These are phyloP conservation scores for Temnothorax nylanderi DNA, from an alignment of 1,140 invertebrate genomes.

Conservation along the genomic window DNA sequence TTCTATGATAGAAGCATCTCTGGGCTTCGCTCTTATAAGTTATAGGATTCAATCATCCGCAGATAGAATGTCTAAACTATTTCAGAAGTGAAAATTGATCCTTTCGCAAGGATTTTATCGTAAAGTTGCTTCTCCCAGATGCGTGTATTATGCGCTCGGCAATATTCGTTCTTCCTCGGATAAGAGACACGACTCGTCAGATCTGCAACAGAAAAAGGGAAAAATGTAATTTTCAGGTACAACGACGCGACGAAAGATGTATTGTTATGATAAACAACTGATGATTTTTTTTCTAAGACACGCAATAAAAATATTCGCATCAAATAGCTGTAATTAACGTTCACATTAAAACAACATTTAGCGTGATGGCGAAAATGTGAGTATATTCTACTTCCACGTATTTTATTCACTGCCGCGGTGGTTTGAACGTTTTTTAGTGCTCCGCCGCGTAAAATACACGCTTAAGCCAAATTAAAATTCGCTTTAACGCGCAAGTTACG, in stretches of 20 bases:
- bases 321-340: background rate
- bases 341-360: background rate
- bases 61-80: background rate
- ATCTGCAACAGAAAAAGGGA: slow-evolving; percentile 40
- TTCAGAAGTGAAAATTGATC: background rate
- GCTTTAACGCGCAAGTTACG: slow-evolving; percentile 32
- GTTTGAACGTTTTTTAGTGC: slow-evolving; percentile 10
- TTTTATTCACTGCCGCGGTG: background rate
- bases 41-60: background rate
- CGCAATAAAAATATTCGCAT: background rate
- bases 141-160: background rate
- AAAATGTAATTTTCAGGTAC: background rate
- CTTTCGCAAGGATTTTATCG: background rate
- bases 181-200: background rate
- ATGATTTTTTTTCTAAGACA: background rate
- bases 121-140: background rate
- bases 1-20: background rate
- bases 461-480: slow-evolving; percentile 43
- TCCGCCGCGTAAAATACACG: background rate
- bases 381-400: background rate
- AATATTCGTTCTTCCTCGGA: background rate
- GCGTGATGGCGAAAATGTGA: background rate
- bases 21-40: background rate
- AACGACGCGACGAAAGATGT: background rate
- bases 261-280: background rate